Evolutionary conservation across 2,797 vertebrate species (phyloP).

Genomic region (Bradypodion ventrale): DNA sequence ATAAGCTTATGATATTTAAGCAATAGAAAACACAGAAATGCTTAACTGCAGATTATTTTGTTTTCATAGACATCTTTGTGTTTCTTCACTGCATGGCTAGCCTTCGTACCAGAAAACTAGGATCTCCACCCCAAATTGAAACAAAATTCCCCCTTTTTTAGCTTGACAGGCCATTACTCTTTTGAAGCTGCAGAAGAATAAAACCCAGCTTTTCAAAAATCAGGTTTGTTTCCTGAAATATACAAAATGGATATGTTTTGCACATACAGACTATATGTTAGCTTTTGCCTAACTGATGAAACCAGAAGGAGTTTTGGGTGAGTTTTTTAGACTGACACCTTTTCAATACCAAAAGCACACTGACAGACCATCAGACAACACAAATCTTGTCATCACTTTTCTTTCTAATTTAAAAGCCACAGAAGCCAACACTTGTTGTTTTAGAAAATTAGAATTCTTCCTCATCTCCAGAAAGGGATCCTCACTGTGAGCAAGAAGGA

Average conservation of each 20-base stretch:
- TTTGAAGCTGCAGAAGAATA: conserved; percentile 58
- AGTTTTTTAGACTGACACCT: neutral
- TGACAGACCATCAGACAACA: neutral
- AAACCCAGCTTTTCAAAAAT: neutral
- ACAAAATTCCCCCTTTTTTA: conserved; percentile 66
- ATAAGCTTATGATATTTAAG: neutral
- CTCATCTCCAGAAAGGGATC: neutral
- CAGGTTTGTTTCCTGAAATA: neutral
- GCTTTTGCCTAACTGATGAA: neutral
- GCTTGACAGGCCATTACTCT: conserved; percentile 61
- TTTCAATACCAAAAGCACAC: neutral
- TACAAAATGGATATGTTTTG: neutral
- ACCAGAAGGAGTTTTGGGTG: neutral
- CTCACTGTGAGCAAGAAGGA: neutral
- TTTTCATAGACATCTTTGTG: conserved; percentile 44
- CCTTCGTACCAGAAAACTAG: conserved; percentile 46
- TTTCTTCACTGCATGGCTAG: conserved; percentile 47
- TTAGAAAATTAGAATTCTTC: neutral
- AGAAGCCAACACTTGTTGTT: neutral
- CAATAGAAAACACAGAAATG: neutral
- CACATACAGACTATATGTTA: neutral
- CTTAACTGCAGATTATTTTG: conserved; percentile 30
- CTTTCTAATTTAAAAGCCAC: neutral
- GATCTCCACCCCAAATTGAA: conserved; percentile 57
- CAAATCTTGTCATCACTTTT: neutral